These are phyloP conservation scores for Empis stercorea DNA, from an alignment of 2,888 invertebrate species.

Conservation along the genomic window DNA sequence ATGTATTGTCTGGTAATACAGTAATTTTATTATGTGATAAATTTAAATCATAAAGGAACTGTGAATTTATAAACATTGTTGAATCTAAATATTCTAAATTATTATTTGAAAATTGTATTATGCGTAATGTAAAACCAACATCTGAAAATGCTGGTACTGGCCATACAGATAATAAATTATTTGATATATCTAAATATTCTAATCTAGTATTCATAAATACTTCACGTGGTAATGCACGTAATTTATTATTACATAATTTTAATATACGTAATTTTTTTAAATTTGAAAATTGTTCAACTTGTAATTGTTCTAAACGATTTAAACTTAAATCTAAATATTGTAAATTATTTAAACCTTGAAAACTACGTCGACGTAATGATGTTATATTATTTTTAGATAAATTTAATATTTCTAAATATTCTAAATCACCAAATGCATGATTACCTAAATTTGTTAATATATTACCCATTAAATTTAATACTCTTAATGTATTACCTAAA, in stretches of 20 bases:
- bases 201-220: constrained; percentile 67
- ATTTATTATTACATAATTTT: constrained; percentile 56
- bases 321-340: constrained; percentile 68
- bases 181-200: constrained; percentile 67
- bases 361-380: constrained; percentile 58
- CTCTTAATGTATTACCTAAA: constrained; percentile 49
- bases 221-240: constrained; percentile 62
- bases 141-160: constrained; percentile 66
- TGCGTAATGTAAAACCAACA: constrained; percentile 64
- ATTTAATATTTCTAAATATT: constrained; percentile 58
- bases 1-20: constrained; percentile 78
- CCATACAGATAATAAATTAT: constrained; percentile 65
- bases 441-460: constrained; percentile 54
- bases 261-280: constrained; percentile 59
- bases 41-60: constrained; percentile 63
- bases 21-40: constrained; percentile 69
- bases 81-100: constrained; percentile 76
- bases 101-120: constrained; percentile 66
- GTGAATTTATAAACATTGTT: constrained; percentile 72
- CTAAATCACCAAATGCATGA: constrained; percentile 59
- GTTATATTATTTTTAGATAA: constrained; percentile 62
- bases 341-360: constrained; percentile 57
- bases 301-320: constrained; percentile 62
- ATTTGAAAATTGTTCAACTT: constrained; percentile 68
- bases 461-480: constrained; percentile 62